phyloP scores from a whole-genome alignment of 2,113 vertebrate genomes.

The Tupaia chinensis region DNA sequence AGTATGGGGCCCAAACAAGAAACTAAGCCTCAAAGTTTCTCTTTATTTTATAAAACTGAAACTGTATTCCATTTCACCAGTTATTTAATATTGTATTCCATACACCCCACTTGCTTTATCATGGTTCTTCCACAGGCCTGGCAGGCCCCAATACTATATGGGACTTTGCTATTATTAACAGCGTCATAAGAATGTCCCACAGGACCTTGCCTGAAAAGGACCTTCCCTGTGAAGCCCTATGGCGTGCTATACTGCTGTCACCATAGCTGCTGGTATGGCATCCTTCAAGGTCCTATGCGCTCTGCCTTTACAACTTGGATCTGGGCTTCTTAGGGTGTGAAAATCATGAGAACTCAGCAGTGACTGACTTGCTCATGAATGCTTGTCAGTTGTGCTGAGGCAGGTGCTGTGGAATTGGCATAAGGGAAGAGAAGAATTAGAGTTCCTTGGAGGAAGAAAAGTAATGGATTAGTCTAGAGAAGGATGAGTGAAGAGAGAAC shows the following conservation, averaged over 20 bases:
- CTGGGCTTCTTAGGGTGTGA: neutral
- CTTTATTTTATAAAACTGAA: neutral
- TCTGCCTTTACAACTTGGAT: neutral
- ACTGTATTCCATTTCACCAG: neutral
- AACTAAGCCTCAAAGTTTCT: neutral
- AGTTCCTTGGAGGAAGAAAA: neutral
- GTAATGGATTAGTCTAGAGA: neutral
- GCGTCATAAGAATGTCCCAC: neutral
- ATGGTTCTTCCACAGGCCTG: neutral
- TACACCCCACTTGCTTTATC: neutral
- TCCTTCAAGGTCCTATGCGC: neutral
- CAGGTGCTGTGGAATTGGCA: neutral
- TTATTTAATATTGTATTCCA: neutral
- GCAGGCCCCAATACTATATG: neutral
- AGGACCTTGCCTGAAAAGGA: neutral
- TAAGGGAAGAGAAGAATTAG: neutral
- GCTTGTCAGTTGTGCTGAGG: neutral
- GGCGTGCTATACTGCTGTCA: neutral
- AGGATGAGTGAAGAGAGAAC: neutral
- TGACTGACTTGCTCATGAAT: neutral
- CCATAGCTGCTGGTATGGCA: neutral
- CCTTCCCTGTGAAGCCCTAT: neutral
- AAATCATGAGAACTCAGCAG: neutral
- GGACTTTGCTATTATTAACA: constrained; percentile 16
- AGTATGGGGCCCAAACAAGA: neutral